Percentiles rank a stretch among this genome's conserved stretches.
These are phyloP conservation scores for Pissodes strobi DNA, from an alignment of 1,140 invertebrate species.

Conservation along the genomic window DNA sequence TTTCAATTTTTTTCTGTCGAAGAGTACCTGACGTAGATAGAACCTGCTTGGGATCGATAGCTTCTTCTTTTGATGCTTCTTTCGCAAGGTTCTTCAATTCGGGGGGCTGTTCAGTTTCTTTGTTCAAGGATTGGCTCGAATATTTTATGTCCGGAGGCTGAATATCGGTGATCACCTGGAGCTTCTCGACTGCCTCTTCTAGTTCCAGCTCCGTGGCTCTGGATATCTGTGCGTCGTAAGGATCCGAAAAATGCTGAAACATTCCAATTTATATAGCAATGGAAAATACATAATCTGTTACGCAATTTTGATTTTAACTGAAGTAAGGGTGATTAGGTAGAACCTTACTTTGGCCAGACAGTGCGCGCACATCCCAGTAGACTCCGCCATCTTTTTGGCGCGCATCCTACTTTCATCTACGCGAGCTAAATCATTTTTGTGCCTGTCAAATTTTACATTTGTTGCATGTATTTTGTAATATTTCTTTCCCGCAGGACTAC, in stretches of 20 bases:
- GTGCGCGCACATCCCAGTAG: neutral
- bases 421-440: too few relatives aligned
- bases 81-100: too few relatives aligned
- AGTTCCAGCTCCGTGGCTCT: conserved; percentile 42
- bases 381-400: too few relatives aligned
- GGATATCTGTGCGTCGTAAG: conserved; percentile 16
- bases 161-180: conserved; percentile 38
- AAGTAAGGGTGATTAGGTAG: neutral
- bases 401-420: too few relatives aligned
- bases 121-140: neutral
- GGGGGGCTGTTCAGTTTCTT: neutral
- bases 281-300: too few relatives aligned
- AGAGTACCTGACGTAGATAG: neutral
- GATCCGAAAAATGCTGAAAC: conserved; percentile 10
- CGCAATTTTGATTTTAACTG: neutral
- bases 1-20: conserved; percentile 18
- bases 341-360: too few relatives aligned
- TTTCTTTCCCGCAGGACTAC: too few relatives aligned
- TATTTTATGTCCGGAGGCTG: neutral
- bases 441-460: too few relatives aligned
- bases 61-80: too few relatives aligned
- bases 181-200: conserved; percentile 49
- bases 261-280: neutral
- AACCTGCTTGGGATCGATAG: too few relatives aligned
- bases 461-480: too few relatives aligned